A percentile compares a stretch with the other conserved stretches of the same genome.
Evolutionary conservation across 1,140 invertebrate species (phyloP).

Genomic region (Heliconius eleuchia): DNA sequence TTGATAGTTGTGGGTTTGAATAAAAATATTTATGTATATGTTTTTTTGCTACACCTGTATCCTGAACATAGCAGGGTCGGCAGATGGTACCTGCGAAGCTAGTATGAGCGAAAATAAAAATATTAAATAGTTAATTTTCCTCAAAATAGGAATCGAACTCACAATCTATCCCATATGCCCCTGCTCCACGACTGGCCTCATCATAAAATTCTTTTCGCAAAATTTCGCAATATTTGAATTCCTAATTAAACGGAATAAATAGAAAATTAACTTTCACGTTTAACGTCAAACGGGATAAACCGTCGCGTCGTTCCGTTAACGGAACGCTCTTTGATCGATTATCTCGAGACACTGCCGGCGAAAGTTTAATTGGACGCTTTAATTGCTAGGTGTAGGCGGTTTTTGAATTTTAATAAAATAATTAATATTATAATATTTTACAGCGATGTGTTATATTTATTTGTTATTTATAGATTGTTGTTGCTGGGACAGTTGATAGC

Average conservation of each 20-base stretch:
- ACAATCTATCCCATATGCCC: no score
- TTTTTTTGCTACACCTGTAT: no score
- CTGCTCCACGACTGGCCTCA: no score
- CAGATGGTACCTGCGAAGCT: no score
- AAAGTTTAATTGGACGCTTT: conserved; percentile 32
- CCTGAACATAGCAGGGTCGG: no score
- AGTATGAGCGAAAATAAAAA: no score
- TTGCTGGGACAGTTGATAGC: neutral
- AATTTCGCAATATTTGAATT: neutral
- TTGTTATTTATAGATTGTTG: neutral
- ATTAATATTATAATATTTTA: conserved; percentile 12
- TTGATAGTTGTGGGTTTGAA: neutral
- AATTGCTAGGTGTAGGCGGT: conserved; percentile 13
- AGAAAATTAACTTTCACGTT: conserved; percentile 19
- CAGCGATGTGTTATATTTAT: neutral
- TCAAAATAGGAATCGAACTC: no score
- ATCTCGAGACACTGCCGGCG: conserved; percentile 25
- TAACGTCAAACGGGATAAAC: conserved; percentile 20
- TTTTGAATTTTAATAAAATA: conserved; percentile 12
- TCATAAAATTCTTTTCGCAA: no score
- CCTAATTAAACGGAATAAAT: neutral
- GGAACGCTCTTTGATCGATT: conserved; percentile 28
- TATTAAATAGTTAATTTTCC: no score
- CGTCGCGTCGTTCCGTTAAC: conserved; percentile 26
- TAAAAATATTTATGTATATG: neutral